A percentile compares a stretch with the other conserved stretches of the same genome.
phyloP scores from a whole-genome alignment of 2,113 vertebrate genomes.

The Lanius ludovicianus region DNA sequence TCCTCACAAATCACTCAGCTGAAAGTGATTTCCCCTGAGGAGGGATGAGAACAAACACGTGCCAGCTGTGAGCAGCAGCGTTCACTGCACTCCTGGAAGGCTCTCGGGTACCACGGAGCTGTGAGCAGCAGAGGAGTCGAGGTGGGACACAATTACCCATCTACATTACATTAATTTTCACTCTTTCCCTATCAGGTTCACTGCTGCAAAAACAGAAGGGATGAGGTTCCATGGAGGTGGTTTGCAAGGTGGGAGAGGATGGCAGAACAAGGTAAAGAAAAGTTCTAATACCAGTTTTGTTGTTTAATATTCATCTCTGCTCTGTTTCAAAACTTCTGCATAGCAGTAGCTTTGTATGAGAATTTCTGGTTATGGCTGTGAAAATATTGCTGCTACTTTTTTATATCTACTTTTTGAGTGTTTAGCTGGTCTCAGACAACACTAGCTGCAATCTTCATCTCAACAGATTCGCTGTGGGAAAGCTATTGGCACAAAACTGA shows the following conservation, averaged over 20 bases:
- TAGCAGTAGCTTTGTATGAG: neutral
- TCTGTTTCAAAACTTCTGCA: neutral
- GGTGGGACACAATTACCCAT: neutral
- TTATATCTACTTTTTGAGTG: neutral
- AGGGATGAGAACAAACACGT: neutral
- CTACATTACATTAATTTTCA: neutral
- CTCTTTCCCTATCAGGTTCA: neutral
- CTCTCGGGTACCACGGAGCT: neutral
- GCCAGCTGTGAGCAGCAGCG: neutral
- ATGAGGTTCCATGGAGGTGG: neutral
- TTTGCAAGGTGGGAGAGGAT: neutral
- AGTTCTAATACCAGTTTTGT: neutral
- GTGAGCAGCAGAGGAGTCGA: neutral
- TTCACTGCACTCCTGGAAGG: neutral
- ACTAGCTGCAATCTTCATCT: neutral
- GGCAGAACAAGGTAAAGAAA: neutral
- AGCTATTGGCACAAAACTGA: neutral
- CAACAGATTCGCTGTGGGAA: neutral
- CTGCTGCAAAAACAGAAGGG: neutral
- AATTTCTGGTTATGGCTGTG: neutral
- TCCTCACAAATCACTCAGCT: neutral
- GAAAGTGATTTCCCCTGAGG: neutral
- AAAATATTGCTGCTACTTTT: neutral
- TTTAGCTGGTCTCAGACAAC: neutral
- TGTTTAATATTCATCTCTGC: neutral